Evolutionary conservation across 2,888 invertebrate genomes (phyloP), one percentile per base, ranked within the genome.

Genomic region (Epistrophe grossulariae): DNA sequence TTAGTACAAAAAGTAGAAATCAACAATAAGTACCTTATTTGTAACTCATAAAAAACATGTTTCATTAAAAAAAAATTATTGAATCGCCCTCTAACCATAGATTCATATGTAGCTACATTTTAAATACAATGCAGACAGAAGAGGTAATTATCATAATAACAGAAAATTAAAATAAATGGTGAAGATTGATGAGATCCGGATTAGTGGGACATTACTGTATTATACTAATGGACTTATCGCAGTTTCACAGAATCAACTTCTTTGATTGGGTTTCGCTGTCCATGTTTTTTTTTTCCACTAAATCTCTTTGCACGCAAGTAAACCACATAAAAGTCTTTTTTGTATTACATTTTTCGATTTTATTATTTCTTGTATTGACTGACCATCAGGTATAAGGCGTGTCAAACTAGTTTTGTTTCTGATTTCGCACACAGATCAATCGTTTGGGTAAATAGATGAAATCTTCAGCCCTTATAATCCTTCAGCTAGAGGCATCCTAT

Each of bases 391-490:
- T 45, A 43, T 55, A 62, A 52, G 55, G 70, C 64, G 52, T 59
- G 31, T 66, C 60, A 60, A 83, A 83, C 83, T 60, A 40, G 83
- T 83, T 82, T 68, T 24, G 24, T 40, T 19, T n/a, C n/a, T 7
- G 50, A 77, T 55, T 72, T 78, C 71, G 45, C 68, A 64, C 40
- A 71, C 35, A 64, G 57, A 82, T 71, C 50, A 38, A 55, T 66
- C 3, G 15, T 2, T 55, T 55, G 31, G 9, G 55, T 31, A 28
- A 5, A 7, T 55, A 62, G 13, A 24, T 40, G 9, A 31, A 28
- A 48, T 52, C 38, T 28, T 55, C 11, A 52, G 55, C 70, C 70
- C 40, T 70, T 59, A 28, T 52, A 31, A 70, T 71, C 70, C 28
- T 59, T 48, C 11, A 55, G 31, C 35, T 24, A 7, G 0, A 11